Percentiles rank a stretch among this genome's conserved stretches.
phyloP scores from a whole-genome alignment of 1,140 invertebrate genomes.

The Drosophila equinoxialis region DNA sequence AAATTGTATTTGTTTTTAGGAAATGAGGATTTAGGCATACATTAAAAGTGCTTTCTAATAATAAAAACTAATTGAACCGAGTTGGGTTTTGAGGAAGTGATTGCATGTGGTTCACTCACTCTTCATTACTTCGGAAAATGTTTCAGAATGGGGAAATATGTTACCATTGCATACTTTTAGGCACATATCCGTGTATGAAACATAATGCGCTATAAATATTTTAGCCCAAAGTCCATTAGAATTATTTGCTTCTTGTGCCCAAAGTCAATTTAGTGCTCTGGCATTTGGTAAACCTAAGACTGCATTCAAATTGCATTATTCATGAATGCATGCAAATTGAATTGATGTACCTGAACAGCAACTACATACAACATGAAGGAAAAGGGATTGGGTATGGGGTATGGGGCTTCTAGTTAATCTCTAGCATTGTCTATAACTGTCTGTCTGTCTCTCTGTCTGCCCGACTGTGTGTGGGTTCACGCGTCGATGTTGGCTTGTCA shows the following conservation, averaged over 20 bases:
- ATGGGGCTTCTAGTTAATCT: conserved; percentile 7
- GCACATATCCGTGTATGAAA: conserved; percentile 32
- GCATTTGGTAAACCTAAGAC: conserved; percentile 7
- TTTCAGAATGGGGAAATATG: not conserved
- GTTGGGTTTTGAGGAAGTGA: too few relatives aligned
- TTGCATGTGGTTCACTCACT: not conserved
- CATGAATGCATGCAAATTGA: conserved; percentile 81
- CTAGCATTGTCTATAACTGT: conserved; percentile 30
- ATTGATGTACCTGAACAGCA: conserved; percentile 52
- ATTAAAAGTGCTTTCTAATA: too few relatives aligned
- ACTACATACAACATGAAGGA: not conserved
- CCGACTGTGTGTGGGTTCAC: conserved; percentile 16
- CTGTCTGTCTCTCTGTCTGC: not conserved
- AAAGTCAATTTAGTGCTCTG: conserved; percentile 15
- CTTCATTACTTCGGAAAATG: not conserved
- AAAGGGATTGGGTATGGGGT: not conserved
- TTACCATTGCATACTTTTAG: conserved; percentile 20
- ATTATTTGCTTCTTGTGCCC: conserved; percentile 53
- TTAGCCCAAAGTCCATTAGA: conserved; percentile 64
- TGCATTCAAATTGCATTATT: conserved; percentile 67
- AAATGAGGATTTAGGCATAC: too few relatives aligned
- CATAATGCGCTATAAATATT: conserved; percentile 58
- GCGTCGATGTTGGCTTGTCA: conserved; percentile 48
- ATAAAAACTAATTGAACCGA: too few relatives aligned
- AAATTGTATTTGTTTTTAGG: too few relatives aligned